Conservation (phyloP, 1,140 invertebrate genomes). For the Apis florea region DNA sequence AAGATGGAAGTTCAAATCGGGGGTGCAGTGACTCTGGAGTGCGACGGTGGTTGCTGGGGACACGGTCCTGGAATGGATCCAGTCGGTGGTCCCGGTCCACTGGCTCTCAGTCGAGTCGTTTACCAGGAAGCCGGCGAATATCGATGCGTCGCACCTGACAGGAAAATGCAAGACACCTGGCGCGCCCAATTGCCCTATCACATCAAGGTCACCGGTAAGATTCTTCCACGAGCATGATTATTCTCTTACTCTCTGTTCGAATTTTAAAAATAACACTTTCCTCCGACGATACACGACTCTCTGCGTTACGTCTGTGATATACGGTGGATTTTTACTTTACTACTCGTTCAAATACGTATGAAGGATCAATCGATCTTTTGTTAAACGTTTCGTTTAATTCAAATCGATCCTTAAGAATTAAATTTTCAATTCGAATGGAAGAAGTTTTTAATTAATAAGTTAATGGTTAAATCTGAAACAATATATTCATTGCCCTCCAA, state of each 20-base stretch:
- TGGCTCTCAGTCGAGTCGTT: constrained; percentile 85
- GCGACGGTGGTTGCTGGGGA: constrained; percentile 85
- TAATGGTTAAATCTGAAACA: background rate
- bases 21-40: constrained; percentile 91
- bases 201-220: constrained; percentile 82
- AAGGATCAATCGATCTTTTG: no score
- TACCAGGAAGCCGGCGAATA: constrained; percentile 90
- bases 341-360: no score
- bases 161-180: constrained; percentile 80
- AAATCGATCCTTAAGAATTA: background rate
- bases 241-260: background rate
- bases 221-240: background rate
- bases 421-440: background rate
- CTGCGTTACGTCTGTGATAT: no score
- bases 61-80: constrained; percentile 83
- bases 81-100: constrained; percentile 82
- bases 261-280: background rate
- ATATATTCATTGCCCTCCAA: background rate
- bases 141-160: constrained; percentile 85
- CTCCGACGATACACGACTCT: no score
- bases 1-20: constrained; percentile 90
- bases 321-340: no score
- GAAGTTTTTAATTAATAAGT: background rate
- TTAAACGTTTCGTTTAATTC: no score
- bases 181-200: constrained; percentile 80